Conservation (phyloP, 2,888 invertebrate genomes). For the Agriotes lineatus region DNA sequence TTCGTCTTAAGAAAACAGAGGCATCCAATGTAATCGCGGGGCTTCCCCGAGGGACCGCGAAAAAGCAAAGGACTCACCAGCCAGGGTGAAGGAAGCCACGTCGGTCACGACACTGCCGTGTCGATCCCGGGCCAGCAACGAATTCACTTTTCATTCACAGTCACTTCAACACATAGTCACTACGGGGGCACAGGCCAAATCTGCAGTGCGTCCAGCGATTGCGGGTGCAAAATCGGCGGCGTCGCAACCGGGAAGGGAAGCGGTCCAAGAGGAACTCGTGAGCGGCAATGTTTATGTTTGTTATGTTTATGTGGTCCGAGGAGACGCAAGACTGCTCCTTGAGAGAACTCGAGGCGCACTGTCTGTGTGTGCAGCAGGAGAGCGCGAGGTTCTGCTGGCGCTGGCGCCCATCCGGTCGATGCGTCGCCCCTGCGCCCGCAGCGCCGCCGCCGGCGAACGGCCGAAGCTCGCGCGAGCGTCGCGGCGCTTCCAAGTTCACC, state of each 20-base stretch:
- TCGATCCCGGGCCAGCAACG: slow-evolving; percentile 53
- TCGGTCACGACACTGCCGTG: slow-evolving; percentile 56
- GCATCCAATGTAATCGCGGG: no score
- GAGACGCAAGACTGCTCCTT: slow-evolving; percentile 44
- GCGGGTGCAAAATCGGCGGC: no score
- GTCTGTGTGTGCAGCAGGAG: slow-evolving; percentile 47
- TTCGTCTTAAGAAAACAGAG: no score
- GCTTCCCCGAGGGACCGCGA: no score
- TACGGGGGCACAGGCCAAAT: slow-evolving; percentile 26
- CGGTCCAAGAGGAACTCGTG: no score
- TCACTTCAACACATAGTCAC: slow-evolving; percentile 47
- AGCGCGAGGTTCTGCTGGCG: slow-evolving; percentile 40
- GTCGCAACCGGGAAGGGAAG: no score
- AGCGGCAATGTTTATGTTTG: slow-evolving; percentile 44
- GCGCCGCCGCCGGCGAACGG: slow-evolving; percentile 56
- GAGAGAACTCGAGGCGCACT: slow-evolving; percentile 58
- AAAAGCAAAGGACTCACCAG: slow-evolving; percentile 56
- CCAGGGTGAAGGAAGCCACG: slow-evolving; percentile 58
- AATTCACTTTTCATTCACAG: slow-evolving; percentile 46
- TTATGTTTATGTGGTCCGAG: slow-evolving; percentile 36
- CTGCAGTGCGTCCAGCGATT: slow-evolving; percentile 30
- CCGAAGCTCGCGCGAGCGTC: slow-evolving; percentile 43
- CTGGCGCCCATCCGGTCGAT: slow-evolving; percentile 57
- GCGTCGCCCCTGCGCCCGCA: slow-evolving; percentile 59
- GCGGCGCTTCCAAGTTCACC: slow-evolving; percentile 38